A percentile compares a stretch with the other conserved stretches of the same genome.
These are phyloP conservation scores for Drosophila maculinotata DNA, from an alignment of 2,888 invertebrate genomes.

Conservation along the genomic window DNA sequence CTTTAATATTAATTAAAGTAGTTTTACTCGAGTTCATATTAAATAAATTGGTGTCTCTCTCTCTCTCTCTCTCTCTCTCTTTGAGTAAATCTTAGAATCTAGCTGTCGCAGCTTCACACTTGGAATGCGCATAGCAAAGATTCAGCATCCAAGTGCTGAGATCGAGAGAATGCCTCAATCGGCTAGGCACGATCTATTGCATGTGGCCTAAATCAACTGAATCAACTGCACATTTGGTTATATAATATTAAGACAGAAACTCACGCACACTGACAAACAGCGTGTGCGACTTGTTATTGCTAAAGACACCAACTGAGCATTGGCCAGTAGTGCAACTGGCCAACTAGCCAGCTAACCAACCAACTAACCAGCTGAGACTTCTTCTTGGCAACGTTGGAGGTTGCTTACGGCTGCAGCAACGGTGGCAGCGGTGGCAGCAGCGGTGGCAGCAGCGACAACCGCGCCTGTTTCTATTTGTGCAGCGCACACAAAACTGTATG, in stretches of 20 bases:
- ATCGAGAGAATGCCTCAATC: slow-evolving; percentile 11
- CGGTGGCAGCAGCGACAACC: slow-evolving; percentile 37
- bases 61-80: too few relatives aligned
- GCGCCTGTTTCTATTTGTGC: slow-evolving; percentile 67
- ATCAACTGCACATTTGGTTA: slow-evolving; percentile 62
- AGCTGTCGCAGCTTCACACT: background rate
- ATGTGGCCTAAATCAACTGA: slow-evolving; percentile 49
- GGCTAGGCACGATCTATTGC: slow-evolving; percentile 19
- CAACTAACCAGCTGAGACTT: slow-evolving; percentile 56
- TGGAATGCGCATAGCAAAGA: slow-evolving; percentile 12
- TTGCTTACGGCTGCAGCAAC: slow-evolving; percentile 24
- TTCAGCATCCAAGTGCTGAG: slow-evolving; percentile 5
- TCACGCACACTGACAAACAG: slow-evolving; percentile 20
- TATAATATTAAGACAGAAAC: slow-evolving; percentile 57
- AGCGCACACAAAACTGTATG: slow-evolving; percentile 40
- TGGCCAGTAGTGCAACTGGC: slow-evolving; percentile 33
- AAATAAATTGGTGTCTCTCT: too few relatives aligned
- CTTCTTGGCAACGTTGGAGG: slow-evolving; percentile 49
- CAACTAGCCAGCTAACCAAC: too few relatives aligned
- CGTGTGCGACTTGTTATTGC: slow-evolving; percentile 59
- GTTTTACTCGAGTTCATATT: too few relatives aligned
- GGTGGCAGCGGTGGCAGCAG: slow-evolving; percentile 23
- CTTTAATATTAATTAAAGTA: too few relatives aligned
- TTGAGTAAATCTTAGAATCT: background rate
- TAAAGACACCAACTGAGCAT: slow-evolving; percentile 47